These are phyloP conservation scores for Bothrops jararaca DNA, from an alignment of 2,113 vertebrate species.

Conservation along the genomic window DNA sequence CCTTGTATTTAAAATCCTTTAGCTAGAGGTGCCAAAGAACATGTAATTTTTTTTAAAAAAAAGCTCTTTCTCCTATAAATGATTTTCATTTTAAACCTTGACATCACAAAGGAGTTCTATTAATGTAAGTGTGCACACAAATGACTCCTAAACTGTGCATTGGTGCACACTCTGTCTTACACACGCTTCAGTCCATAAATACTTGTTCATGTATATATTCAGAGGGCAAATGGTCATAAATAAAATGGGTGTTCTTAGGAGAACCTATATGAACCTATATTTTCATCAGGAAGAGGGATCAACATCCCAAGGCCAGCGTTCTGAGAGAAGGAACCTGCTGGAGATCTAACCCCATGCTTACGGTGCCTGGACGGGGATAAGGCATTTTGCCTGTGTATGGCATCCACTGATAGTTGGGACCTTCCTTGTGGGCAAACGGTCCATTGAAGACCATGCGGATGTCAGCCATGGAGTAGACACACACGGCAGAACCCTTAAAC, in stretches of 20 bases:
- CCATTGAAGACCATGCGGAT: slow-evolving; percentile 98
- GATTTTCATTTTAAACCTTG: background rate
- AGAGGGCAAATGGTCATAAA: background rate
- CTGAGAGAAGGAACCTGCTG: background rate
- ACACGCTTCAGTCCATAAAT: background rate
- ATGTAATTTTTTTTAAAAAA: background rate
- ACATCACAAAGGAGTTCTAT: background rate
- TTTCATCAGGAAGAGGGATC: background rate
- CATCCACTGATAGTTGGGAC: slow-evolving; percentile 98
- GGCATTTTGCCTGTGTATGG: slow-evolving; percentile 97
- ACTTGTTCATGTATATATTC: too few species aligned
- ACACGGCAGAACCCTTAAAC: slow-evolving; percentile 95
- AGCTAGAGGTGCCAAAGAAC: background rate
- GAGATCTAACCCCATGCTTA: slow-evolving; percentile 59
- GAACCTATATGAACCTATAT: background rate
- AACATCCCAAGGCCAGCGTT: background rate
- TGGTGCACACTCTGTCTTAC: background rate
- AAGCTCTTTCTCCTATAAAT: background rate
- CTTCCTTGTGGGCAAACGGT: slow-evolving; percentile 97
- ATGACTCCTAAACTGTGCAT: background rate
- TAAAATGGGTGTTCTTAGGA: background rate
- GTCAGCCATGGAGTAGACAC: slow-evolving; percentile 97
- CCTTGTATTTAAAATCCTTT: background rate
- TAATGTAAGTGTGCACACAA: background rate
- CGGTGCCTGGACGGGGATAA: slow-evolving; percentile 94